Base-by-base conservation (phyloP, 2,113 vertebrate species). In the Pelmatolapia mariae region DNA sequence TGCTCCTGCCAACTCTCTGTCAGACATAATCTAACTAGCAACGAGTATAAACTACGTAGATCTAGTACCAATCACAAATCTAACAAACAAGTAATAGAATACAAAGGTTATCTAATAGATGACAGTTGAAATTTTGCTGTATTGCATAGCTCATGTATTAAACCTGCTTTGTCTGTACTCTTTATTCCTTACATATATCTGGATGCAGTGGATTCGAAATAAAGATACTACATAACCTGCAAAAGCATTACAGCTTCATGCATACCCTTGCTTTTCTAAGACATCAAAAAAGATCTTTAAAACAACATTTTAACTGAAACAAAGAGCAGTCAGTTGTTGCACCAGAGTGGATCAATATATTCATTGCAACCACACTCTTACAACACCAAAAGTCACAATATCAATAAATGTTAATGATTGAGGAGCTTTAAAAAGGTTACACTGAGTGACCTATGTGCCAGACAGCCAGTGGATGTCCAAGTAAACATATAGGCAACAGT, bases 131-230 rank as follows among this genome's bases (percentile, higher is more conserved):
- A 57, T 29, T 29, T 57, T 57, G 13, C 56, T 57, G 24, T 26
- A 57, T 29, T 57, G 2, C 24, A 57, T 63, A 63, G 59, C 12
- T 57, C 24, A 57, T 57, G 54, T 36, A n/a, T 36, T 18, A 2
- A 36, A 11, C 18, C 33, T 66, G 18, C 10, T 66, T 66, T 66
- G 40, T 33, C 11, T 73, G 12, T 8, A 5, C 15, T 40, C 29
- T 80, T 84, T 84, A 68, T 83, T 54, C 36, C 33, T 61, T 43
- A 57, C 31, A 40, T 85, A 36, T 66, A 6, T 71, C 31, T 71
- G 66, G 11, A 31, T 45, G 18, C 19, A 36, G 19, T 40, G 7
- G 19, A 13, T 63, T 6, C 36, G 78, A 79, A 66, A 57, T 80
- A 82, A 80, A 50, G 47, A 63, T 63, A 52, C 2, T 78, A 47